Evolutionary conservation across 2,797 vertebrate genomes (phyloP).

Genomic region (Leptatherina wallacei): DNA sequence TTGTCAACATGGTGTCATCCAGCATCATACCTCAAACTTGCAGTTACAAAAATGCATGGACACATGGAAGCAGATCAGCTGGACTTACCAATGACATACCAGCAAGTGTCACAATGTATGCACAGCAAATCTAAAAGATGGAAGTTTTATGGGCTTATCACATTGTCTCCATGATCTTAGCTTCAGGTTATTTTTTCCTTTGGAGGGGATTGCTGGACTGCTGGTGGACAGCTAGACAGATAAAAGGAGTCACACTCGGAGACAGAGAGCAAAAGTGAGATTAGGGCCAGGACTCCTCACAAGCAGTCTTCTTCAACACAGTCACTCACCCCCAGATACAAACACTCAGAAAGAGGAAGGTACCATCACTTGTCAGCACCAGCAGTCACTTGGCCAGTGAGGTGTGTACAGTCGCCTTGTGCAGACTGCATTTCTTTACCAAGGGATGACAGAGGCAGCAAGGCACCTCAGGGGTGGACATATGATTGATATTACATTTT

Average conservation of each 20-base stretch:
- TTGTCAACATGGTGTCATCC: slow-evolving; percentile 43
- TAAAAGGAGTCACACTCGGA: slow-evolving; percentile 62
- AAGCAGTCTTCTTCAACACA: slow-evolving; percentile 34
- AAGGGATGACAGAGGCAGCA: slow-evolving; percentile 44
- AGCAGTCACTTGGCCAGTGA: slow-evolving; percentile 70
- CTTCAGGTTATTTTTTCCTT: slow-evolving; percentile 21
- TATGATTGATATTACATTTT: background rate
- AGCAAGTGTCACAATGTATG: background rate
- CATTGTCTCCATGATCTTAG: slow-evolving; percentile 39
- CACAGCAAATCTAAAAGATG: slow-evolving; percentile 40
- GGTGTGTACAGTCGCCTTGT: slow-evolving; percentile 65
- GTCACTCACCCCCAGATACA: slow-evolving; percentile 21
- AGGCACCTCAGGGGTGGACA: slow-evolving; percentile 15
- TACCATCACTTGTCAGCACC: slow-evolving; percentile 63
- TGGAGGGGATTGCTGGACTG: slow-evolving; percentile 27
- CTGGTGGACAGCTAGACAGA: slow-evolving; percentile 55
- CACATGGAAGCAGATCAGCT: slow-evolving; percentile 11
- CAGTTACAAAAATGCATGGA: slow-evolving; percentile 3
- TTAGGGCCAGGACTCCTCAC: slow-evolving; percentile 42
- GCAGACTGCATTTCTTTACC: slow-evolving; percentile 41
- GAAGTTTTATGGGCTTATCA: slow-evolving; percentile 41
- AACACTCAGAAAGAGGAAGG: slow-evolving; percentile 32
- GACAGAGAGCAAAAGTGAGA: slow-evolving; percentile 65
- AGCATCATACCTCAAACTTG: background rate
- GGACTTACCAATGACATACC: slow-evolving; percentile 7